Evolutionary conservation across 2,797 vertebrate species (phyloP).

Genomic region (Oryzias dopingdopingensis): DNA sequence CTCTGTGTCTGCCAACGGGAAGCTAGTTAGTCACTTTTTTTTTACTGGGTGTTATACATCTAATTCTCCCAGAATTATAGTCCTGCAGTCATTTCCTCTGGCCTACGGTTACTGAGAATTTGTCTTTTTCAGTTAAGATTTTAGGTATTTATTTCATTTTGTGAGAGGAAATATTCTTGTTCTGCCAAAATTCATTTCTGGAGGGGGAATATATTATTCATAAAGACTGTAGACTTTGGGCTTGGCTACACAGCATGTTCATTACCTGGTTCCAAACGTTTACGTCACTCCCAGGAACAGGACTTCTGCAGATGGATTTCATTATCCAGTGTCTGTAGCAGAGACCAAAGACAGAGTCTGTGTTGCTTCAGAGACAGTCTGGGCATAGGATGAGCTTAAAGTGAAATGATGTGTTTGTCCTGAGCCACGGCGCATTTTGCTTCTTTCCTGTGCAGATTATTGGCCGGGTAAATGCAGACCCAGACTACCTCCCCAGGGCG

Average conservation of each 20-base stretch:
- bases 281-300: conserved; percentile 22
- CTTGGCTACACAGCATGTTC: conserved; percentile 32
- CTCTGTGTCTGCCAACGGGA: neutral
- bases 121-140: conserved; percentile 1
- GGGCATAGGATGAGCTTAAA: conserved; percentile 18
- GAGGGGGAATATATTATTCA: conserved; percentile 18
- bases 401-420: conserved; percentile 38
- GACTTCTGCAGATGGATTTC: conserved; percentile 52
- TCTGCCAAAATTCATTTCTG: conserved; percentile 21
- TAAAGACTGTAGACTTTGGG: conserved; percentile 26
- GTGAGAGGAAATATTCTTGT: too few relatives aligned
- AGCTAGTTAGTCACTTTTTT: neutral
- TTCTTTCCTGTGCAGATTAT: conserved; percentile 82
- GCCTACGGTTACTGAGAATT: neutral
- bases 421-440: conserved; percentile 15
- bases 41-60: neutral
- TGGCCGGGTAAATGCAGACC: conserved; percentile 93
- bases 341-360: conserved; percentile 33
- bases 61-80: neutral
- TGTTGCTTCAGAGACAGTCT: conserved; percentile 48
- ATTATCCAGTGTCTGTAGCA: conserved; percentile 38
- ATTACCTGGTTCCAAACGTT: conserved; percentile 36
- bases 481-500: conserved; percentile 93
- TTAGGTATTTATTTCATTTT: too few relatives aligned
- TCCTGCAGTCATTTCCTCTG: neutral